Evolutionary conservation across 1,140 invertebrate species (phyloP).

Genomic region (Conus ventricosus): DNA sequence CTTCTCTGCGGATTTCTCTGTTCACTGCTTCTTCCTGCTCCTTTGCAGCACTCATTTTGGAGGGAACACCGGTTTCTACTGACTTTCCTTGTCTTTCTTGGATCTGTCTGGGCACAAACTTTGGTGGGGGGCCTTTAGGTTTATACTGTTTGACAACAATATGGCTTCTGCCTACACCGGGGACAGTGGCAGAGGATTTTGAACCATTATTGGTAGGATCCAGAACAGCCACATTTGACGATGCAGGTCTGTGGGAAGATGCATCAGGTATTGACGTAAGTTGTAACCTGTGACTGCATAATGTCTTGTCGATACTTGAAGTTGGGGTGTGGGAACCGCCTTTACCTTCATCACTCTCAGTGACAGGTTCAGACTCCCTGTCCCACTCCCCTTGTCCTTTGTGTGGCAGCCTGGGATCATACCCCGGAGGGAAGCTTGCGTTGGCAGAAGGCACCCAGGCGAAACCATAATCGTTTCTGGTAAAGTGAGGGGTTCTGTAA

Average conservation of each 20-base stretch:
- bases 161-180: not conserved
- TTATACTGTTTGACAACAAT: constrained; percentile 57
- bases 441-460: constrained; percentile 59
- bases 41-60: not conserved
- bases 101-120: constrained; percentile 67
- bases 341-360: not conserved
- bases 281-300: not conserved
- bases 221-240: not conserved
- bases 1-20: constrained; percentile 55
- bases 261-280: not conserved
- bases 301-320: not conserved
- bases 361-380: not conserved
- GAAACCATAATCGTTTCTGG: constrained; percentile 45
- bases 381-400: not conserved
- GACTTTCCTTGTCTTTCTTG: constrained; percentile 40
- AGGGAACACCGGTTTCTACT: constrained; percentile 5
- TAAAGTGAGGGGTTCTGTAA: constrained; percentile 26
- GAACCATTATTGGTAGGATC: not conserved
- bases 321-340: not conserved
- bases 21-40: constrained; percentile 45
- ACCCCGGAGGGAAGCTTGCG: constrained; percentile 53
- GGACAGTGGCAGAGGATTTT: not conserved
- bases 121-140: constrained; percentile 47
- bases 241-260: not conserved
- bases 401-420: constrained; percentile 50